These are phyloP conservation scores for Oscheius sp. DNA, from an alignment of 2,888 invertebrate genomes.

Conservation along the genomic window DNA sequence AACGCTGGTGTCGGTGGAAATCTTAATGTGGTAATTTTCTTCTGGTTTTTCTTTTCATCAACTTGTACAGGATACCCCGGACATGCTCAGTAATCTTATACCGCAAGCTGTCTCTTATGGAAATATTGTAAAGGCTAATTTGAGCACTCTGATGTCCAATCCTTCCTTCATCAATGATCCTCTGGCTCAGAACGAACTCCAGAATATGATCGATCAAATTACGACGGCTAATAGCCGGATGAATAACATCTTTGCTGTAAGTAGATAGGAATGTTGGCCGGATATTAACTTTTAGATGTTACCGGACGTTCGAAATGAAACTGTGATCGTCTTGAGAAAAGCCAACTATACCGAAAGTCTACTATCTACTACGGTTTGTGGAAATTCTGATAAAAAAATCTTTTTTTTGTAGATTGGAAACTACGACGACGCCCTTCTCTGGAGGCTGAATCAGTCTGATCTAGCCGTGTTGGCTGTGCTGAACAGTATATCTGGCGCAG, in stretches of 20 bases:
- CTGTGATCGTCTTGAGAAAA: neutral
- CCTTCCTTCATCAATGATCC: neutral
- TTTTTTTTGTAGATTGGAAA: no score
- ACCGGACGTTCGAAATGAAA: neutral
- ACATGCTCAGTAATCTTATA: no score
- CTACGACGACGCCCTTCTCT: no score
- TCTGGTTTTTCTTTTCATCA: neutral
- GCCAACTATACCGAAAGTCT: neutral
- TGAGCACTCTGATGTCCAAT: neutral
- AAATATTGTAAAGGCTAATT: neutral
- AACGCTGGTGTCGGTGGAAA: neutral
- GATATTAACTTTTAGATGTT: no score
- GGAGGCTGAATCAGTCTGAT: no score
- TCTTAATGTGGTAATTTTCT: neutral
- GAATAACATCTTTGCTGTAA: no score
- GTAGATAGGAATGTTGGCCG: no score
- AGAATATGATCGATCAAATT: neutral
- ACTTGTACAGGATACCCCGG: neutral
- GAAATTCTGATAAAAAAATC: no score
- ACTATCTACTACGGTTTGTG: neutral
- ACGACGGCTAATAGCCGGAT: no score
- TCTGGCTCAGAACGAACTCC: conserved; percentile 13
- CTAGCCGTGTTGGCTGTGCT: no score
- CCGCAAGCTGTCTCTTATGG: no score
- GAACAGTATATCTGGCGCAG: conserved; percentile 1